phyloP scores from a whole-genome alignment of 2,888 invertebrate genomes.

The Ptychoptera contaminata region DNA sequence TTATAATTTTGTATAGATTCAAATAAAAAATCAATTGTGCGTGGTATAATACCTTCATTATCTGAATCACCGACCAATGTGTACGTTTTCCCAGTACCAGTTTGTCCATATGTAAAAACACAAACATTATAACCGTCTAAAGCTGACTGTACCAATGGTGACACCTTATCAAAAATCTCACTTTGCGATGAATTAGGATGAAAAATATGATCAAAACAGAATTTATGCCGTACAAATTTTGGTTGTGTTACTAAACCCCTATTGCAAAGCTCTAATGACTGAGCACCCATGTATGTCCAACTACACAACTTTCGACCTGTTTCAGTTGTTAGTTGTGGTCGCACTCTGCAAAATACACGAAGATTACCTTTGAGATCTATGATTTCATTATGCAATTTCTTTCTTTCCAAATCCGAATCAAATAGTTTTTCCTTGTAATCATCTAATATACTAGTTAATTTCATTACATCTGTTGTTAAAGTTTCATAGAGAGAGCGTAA shows the following conservation, averaged over 20 bases:
- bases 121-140: slow-evolving; percentile 82
- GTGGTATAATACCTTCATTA: slow-evolving; percentile 64
- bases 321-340: slow-evolving; percentile 50
- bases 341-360: slow-evolving; percentile 61
- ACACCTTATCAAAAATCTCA: slow-evolving; percentile 70
- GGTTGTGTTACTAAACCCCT: slow-evolving; percentile 18
- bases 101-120: slow-evolving; percentile 84
- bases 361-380: slow-evolving; percentile 69
- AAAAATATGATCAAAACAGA: slow-evolving; percentile 74
- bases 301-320: slow-evolving; percentile 20
- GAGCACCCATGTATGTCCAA: slow-evolving; percentile 28
- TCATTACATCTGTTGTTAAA: slow-evolving; percentile 17
- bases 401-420: slow-evolving; percentile 36
- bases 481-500: slow-evolving; percentile 18
- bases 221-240: slow-evolving; percentile 40
- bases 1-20: slow-evolving; percentile 50
- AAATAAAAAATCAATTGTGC: slow-evolving; percentile 69
- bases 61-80: slow-evolving; percentile 69
- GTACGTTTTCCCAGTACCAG: slow-evolving; percentile 79
- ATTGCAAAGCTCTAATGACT: slow-evolving; percentile 26
- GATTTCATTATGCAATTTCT: slow-evolving; percentile 49
- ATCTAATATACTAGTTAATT: slow-evolving; percentile 16
- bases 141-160: slow-evolving; percentile 71
- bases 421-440: slow-evolving; percentile 25
- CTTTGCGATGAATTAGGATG: slow-evolving; percentile 53